Conservation (phyloP, 1,140 invertebrate species). For the Zelostemma sp. region DNA sequence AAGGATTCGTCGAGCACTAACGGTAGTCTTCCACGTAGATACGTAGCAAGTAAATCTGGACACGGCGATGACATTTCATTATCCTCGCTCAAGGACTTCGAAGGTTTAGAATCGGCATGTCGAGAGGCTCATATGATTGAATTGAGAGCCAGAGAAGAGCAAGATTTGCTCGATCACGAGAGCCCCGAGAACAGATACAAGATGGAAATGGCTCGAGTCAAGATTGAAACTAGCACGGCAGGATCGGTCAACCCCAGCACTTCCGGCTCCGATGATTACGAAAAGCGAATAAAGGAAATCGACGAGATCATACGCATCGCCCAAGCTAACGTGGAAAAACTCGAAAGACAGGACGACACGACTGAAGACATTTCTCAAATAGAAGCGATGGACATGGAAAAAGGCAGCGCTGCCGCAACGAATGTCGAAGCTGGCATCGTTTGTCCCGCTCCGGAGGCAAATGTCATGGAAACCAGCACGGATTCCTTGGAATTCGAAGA, state of each 20-base stretch:
- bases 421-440: constrained; percentile 54
- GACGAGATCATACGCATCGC: constrained; percentile 81
- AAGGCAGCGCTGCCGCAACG: not conserved
- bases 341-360: constrained; percentile 72
- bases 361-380: constrained; percentile 68
- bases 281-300: constrained; percentile 80
- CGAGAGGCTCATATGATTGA: constrained; percentile 86
- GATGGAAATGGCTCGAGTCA: constrained; percentile 60
- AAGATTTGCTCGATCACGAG: constrained; percentile 82
- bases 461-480: constrained; percentile 73
- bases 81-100: constrained; percentile 95
- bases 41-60: constrained; percentile 74
- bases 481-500: constrained; percentile 75
- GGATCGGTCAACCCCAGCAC: constrained; percentile 71
- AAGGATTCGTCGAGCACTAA: constrained; percentile 82
- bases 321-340: constrained; percentile 78
- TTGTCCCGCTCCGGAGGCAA: constrained; percentile 38
- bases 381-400: constrained; percentile 59
- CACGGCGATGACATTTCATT: constrained; percentile 91
- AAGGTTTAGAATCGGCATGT: constrained; percentile 90
- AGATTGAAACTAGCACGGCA: constrained; percentile 50
- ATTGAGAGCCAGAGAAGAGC: constrained; percentile 86
- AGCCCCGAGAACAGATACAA: constrained; percentile 74
- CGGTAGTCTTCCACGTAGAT: constrained; percentile 79
- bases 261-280: constrained; percentile 76